Conservation (phyloP, 23 tunicate species). For the Botrylloides violaceus region DNA sequence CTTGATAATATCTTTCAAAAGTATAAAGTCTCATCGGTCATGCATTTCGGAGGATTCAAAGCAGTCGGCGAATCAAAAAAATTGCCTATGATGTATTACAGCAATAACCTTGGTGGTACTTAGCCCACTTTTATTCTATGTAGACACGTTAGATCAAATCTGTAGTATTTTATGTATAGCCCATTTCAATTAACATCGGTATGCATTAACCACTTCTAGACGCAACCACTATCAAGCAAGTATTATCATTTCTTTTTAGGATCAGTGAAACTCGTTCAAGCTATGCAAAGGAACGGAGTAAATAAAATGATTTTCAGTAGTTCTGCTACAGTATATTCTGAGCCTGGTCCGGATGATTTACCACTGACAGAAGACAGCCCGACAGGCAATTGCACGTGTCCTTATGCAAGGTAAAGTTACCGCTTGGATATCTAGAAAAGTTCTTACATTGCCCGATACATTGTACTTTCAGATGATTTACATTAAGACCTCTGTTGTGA, state of each 20-base stretch:
- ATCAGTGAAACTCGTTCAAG: conserved; percentile 41
- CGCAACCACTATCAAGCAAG: too few relatives aligned
- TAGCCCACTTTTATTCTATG: background rate
- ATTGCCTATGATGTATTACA: conserved; percentile 76
- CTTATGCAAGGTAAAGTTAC: conserved; percentile 83
- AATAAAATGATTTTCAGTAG: conserved; percentile 90
- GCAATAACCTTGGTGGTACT: conserved; percentile 73
- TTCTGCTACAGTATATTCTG: conserved; percentile 96
- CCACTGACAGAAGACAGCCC: conserved; percentile 59
- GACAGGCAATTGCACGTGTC: conserved; percentile 72
- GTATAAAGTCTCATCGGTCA: conserved; percentile 52
- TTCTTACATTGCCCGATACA: too few relatives aligned
- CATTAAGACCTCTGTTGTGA: too few relatives aligned
- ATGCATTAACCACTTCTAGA: too few relatives aligned
- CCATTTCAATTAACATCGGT: too few relatives aligned
- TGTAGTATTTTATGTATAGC: too few relatives aligned
- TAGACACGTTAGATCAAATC: too few relatives aligned
- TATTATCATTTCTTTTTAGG: conserved; percentile 17
- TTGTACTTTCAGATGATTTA: too few relatives aligned
- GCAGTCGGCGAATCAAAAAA: conserved; percentile 99
- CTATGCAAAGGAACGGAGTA: conserved; percentile 44
- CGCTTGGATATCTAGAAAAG: too few relatives aligned
- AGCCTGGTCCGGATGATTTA: conserved; percentile 61
- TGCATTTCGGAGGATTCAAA: conserved; percentile 94
- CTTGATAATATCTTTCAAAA: conserved; percentile 39